These are phyloP conservation scores for Sipha maydis DNA, from an alignment of 2,888 invertebrate genomes.

Conservation along the genomic window DNA sequence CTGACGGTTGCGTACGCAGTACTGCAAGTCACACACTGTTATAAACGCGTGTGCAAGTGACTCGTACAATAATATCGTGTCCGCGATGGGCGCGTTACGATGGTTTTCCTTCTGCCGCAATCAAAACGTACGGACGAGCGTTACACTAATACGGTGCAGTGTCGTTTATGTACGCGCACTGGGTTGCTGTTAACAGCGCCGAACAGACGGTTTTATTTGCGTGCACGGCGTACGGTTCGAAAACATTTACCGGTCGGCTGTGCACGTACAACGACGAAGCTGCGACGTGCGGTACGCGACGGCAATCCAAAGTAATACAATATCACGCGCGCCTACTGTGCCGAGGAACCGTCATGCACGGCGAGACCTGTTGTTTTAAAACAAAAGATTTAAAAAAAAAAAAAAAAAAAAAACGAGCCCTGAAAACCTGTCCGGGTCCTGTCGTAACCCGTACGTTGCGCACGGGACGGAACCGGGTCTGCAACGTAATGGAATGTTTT, in stretches of 20 bases:
- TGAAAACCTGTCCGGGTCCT: too few species aligned
- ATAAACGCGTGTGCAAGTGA: not conserved
- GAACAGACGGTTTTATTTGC: not conserved
- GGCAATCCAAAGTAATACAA: too few species aligned
- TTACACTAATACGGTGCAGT: too few species aligned
- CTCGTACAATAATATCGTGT: not conserved
- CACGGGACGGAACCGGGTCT: too few species aligned
- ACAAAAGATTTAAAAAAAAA: too few species aligned
- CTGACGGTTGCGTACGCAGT: not conserved
- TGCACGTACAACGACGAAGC: not conserved
- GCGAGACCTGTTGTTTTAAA: too few species aligned
- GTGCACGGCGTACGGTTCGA: not conserved
- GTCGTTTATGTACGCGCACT: too few species aligned
- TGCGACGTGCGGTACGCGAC: too few species aligned
- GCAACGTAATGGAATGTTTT: too few species aligned
- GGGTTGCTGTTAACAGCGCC: not conserved
- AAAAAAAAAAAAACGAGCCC: too few species aligned
- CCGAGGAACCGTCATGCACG: not conserved
- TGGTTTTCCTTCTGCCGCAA: not conserved
- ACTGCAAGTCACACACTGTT: not conserved
- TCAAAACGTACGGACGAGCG: slow-evolving; percentile 16
- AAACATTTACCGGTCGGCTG: not conserved
- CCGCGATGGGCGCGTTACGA: not conserved
- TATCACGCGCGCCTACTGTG: too few species aligned
- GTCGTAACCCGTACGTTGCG: too few species aligned